These are phyloP conservation scores for Malthinus seriepunctatus DNA, from an alignment of 2,888 invertebrate species.

Conservation along the genomic window DNA sequence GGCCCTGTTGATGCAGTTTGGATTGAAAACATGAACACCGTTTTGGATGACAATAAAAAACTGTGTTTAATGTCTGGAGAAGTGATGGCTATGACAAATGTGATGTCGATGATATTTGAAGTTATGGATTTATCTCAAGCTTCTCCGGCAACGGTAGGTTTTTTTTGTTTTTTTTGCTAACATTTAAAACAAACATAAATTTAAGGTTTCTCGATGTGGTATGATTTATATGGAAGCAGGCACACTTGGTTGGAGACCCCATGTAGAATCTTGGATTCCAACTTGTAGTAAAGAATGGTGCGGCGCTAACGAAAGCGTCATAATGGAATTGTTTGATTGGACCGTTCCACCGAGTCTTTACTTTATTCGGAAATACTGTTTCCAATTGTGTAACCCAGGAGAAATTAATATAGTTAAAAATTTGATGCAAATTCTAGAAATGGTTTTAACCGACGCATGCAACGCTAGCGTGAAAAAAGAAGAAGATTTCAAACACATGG, in stretches of 20 bases:
- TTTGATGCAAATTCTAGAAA: constrained; percentile 74
- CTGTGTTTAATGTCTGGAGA: constrained; percentile 86
- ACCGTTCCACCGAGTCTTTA: constrained; percentile 74
- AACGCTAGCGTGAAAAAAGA: constrained; percentile 57
- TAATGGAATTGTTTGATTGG: constrained; percentile 74
- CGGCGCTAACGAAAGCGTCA: constrained; percentile 62
- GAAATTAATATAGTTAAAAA: constrained; percentile 73
- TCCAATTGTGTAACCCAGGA: constrained; percentile 67
- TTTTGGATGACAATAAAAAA: constrained; percentile 86
- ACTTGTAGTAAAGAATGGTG: constrained; percentile 66
- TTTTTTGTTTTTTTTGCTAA: neutral
- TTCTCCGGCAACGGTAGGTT: constrained; percentile 78
- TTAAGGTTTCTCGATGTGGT: constrained; percentile 73
- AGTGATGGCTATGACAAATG: constrained; percentile 78
- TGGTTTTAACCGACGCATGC: constrained; percentile 74
- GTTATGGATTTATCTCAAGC: constrained; percentile 84
- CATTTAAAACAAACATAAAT: neutral
- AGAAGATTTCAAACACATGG: constrained; percentile 70
- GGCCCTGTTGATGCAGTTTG: constrained; percentile 89
- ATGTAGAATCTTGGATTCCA: constrained; percentile 81
- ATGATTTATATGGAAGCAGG: constrained; percentile 90
- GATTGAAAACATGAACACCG: constrained; percentile 91
- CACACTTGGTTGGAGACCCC: constrained; percentile 81
- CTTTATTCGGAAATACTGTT: constrained; percentile 73
- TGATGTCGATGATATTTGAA: constrained; percentile 89